Evolutionary conservation across 2,797 vertebrate species (phyloP).

Genomic region (Gymnothorax reevesii): DNA sequence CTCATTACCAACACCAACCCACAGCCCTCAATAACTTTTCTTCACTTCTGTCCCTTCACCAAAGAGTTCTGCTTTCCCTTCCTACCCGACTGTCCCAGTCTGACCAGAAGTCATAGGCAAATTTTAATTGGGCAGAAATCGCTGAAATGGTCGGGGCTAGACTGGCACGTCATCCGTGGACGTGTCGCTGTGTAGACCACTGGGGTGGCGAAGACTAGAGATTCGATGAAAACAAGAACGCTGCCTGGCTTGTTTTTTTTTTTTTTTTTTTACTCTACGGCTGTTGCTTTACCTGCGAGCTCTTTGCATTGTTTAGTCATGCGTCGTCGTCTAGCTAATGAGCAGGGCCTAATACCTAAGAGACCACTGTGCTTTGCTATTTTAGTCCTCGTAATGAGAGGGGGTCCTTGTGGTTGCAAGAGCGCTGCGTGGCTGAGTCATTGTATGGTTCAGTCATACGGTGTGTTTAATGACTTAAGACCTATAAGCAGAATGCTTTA

Average conservation of each 20-base stretch:
- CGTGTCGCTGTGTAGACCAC: background rate
- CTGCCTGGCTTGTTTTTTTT: background rate
- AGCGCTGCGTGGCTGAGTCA: too few relatives aligned
- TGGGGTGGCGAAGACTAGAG: background rate
- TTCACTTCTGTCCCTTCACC: slow-evolving; percentile 31
- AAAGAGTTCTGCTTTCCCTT: slow-evolving; percentile 48
- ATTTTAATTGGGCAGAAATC: slow-evolving; percentile 60
- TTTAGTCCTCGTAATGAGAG: too few relatives aligned
- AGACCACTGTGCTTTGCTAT: background rate
- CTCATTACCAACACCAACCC: slow-evolving; percentile 44
- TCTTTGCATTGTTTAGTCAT: slow-evolving; percentile 13
- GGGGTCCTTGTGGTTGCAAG: too few relatives aligned
- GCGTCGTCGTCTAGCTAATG: background rate
- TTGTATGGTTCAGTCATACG: too few relatives aligned
- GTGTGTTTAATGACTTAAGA: too few relatives aligned
- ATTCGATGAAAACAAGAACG: background rate
- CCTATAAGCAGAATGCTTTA: too few relatives aligned
- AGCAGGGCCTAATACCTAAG: background rate
- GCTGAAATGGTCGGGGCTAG: slow-evolving; percentile 50
- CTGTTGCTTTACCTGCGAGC: slow-evolving; percentile 1
- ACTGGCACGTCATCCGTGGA: slow-evolving; percentile 41
- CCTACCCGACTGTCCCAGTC: slow-evolving; percentile 46
- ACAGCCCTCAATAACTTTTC: slow-evolving; percentile 48
- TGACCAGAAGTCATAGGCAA: slow-evolving; percentile 57
- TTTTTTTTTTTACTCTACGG: background rate